Evolutionary conservation across 1,140 invertebrate species (phyloP).

Genomic region (Daktulosphaira vitifoliae): DNA sequence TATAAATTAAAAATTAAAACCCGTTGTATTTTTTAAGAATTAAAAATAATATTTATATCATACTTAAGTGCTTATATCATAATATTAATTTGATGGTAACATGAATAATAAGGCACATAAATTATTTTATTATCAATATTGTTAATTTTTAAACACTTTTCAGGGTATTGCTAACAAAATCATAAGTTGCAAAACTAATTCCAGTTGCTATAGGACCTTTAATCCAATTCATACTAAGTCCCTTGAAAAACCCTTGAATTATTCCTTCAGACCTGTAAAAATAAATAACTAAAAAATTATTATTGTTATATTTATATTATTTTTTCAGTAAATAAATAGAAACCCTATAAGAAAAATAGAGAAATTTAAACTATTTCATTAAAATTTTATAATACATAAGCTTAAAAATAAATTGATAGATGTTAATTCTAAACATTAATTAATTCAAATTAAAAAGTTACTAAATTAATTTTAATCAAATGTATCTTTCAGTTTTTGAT

Average conservation of each 20-base stretch:
- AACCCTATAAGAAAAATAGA: too few relatives aligned
- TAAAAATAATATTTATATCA: not conserved
- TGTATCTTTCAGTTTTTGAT: too few relatives aligned
- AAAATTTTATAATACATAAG: too few relatives aligned
- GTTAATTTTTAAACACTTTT: slow-evolving; percentile 21
- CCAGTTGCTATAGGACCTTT: slow-evolving; percentile 98
- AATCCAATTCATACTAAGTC: slow-evolving; percentile 97
- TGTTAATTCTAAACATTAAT: too few relatives aligned
- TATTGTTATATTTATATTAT: not conserved
- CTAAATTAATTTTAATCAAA: too few relatives aligned
- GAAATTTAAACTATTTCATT: too few relatives aligned
- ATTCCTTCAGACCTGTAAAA: slow-evolving; percentile 72
- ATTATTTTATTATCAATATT: slow-evolving; percentile 2
- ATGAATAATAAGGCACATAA: slow-evolving; percentile 9
- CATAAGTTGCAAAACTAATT: slow-evolving; percentile 94
- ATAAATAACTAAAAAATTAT: slow-evolving; percentile 33
- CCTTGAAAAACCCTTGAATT: slow-evolving; percentile 88
- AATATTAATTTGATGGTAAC: too few relatives aligned
- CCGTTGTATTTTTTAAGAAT: not conserved
- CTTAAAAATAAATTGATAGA: too few relatives aligned
- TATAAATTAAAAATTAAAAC: not conserved
- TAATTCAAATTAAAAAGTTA: too few relatives aligned
- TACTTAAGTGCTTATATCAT: not conserved
- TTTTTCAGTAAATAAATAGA: too few relatives aligned
- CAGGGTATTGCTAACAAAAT: slow-evolving; percentile 61